A percentile compares a stretch with the other conserved stretches of the same genome.
Evolutionary conservation across 1,140 invertebrate genomes (phyloP).

Genomic region (Antheraea pernyi): DNA sequence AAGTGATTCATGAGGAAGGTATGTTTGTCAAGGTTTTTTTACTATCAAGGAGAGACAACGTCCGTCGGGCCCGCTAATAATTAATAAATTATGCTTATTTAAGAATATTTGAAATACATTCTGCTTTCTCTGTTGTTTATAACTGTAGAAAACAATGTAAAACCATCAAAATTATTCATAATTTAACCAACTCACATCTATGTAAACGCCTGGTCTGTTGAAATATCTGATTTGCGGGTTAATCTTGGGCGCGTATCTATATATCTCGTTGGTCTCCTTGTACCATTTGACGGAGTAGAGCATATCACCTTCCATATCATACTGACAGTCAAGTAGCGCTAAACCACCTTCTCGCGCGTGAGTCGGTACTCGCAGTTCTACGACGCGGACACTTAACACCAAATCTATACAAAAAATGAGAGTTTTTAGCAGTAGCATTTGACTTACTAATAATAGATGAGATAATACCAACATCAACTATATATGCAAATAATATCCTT

Average conservation of each 20-base stretch:
- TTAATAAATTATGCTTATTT: no score
- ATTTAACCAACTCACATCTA: conserved; percentile 79
- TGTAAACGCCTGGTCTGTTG: conserved; percentile 80
- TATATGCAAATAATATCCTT: no score
- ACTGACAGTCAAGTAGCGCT: conserved; percentile 79
- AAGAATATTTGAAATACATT: no score
- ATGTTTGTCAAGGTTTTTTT: no score
- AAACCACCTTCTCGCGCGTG: conserved; percentile 80
- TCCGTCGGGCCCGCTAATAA: no score
- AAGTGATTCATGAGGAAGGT: no score
- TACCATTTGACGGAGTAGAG: conserved; percentile 92
- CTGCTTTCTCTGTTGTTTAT: no score
- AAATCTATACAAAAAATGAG: conserved; percentile 27
- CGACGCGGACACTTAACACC: conserved; percentile 41
- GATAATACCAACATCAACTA: no score
- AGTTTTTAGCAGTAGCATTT: neutral
- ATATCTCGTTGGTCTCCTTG: conserved; percentile 87
- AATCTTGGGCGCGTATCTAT: conserved; percentile 78
- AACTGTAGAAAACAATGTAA: no score
- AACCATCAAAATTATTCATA: no score
- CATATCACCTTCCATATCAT: conserved; percentile 81
- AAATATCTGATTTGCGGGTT: conserved; percentile 80
- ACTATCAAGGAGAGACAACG: no score
- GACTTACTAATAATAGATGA: neutral
- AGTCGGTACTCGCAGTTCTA: conserved; percentile 75